These are phyloP conservation scores for Cryptocephalus moraei DNA, from an alignment of 2,888 invertebrate genomes.

Conservation along the genomic window DNA sequence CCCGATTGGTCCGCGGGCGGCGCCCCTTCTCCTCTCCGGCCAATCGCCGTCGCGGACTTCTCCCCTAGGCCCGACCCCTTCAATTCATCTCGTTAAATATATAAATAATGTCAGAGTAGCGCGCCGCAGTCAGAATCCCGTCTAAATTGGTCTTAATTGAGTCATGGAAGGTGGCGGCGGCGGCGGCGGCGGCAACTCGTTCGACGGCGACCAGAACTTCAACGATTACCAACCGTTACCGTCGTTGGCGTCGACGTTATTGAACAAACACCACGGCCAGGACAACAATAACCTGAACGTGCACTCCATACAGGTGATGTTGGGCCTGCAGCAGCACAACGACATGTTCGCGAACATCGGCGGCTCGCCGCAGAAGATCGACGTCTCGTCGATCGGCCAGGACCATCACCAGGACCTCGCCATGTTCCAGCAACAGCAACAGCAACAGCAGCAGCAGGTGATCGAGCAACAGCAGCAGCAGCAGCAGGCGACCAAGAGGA, in stretches of 20 bases:
- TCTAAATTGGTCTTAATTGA: conserved; percentile 20
- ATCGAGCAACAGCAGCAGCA: conserved; percentile 8
- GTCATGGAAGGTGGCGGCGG: conserved; percentile 21
- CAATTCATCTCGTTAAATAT: conserved; percentile 41
- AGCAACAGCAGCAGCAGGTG: conserved; percentile 12
- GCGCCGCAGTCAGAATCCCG: conserved; percentile 26
- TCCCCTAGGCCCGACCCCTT: conserved; percentile 24
- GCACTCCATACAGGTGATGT: conserved; percentile 59
- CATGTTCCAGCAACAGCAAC: conserved; percentile 29
- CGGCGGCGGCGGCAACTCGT: conserved; percentile 55
- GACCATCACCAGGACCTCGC: conserved; percentile 37
- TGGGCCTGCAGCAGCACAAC: conserved; percentile 45
- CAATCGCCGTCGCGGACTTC: conserved; percentile 14
- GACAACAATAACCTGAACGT: conserved; percentile 45
- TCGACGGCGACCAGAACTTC: conserved; percentile 77
- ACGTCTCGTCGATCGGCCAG: conserved; percentile 31
- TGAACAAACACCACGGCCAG: conserved; percentile 26
- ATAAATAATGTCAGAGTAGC: conserved; percentile 38
- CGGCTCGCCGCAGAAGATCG: conserved; percentile 39
- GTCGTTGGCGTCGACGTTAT: conserved; percentile 33
- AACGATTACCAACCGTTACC: conserved; percentile 55
- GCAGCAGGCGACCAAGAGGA: conserved; percentile 26
- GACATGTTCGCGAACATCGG: conserved; percentile 39
- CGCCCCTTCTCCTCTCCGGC: conserved; percentile 13
- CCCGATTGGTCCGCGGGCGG: conserved; percentile 14